A percentile compares a stretch with the other conserved stretches of the same genome.
These are phyloP conservation scores for Lasaia peninsularis DNA, from an alignment of 1,140 invertebrate genomes.

Conservation along the genomic window DNA sequence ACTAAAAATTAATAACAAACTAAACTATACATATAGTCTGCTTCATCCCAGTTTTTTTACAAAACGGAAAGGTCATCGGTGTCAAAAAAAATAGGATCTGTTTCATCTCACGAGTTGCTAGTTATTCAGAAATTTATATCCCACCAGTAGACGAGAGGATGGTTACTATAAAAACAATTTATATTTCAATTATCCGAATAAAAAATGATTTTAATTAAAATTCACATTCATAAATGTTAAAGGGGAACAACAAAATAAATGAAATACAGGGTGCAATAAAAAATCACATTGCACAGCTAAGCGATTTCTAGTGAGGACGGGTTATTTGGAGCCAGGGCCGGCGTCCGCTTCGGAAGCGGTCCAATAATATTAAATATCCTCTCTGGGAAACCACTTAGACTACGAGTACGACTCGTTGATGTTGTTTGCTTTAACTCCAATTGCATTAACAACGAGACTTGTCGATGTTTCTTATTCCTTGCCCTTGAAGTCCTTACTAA, in stretches of 20 bases:
- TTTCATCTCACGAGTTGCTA: too few species aligned
- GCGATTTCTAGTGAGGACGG: slow-evolving; percentile 2
- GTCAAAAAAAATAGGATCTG: too few species aligned
- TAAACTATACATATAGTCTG: too few species aligned
- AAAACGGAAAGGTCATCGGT: too few species aligned
- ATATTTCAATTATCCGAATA: not conserved
- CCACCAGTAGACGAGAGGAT: too few species aligned
- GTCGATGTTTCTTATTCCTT: slow-evolving; percentile 1
- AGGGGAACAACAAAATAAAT: not conserved
- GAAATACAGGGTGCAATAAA: slow-evolving; percentile 6
- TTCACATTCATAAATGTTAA: slow-evolving; percentile 4
- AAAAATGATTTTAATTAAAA: slow-evolving; percentile 6
- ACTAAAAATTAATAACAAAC: too few species aligned
- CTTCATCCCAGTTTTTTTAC: too few species aligned
- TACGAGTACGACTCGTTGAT: slow-evolving; percentile 7
- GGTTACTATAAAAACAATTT: not conserved
- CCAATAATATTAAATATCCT: slow-evolving; percentile 43
- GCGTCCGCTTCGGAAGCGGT: slow-evolving; percentile 29
- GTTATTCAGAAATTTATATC: too few species aligned
- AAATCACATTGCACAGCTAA: slow-evolving; percentile 6
- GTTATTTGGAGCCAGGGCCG: slow-evolving; percentile 14
- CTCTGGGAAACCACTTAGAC: slow-evolving; percentile 13
- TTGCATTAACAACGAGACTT: not conserved
- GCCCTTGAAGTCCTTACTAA: not conserved
- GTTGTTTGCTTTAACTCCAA: slow-evolving; percentile 20